Percentiles rank a stretch among this genome's conserved stretches.
phyloP scores from a whole-genome alignment of 2,888 invertebrate species.

The Cryptus armator region DNA sequence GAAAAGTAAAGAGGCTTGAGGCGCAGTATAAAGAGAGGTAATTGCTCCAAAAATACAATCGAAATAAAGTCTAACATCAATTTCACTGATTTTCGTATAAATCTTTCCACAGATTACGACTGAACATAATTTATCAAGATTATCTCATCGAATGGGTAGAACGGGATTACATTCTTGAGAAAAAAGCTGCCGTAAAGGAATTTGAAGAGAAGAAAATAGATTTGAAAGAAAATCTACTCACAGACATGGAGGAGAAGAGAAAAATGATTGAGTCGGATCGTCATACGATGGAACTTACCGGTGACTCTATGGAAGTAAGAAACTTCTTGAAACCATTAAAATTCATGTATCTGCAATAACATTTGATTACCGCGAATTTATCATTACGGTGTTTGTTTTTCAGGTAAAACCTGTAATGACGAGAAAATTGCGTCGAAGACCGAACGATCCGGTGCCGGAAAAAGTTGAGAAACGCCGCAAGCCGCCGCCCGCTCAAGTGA shows the following conservation, averaged over 20 bases:
- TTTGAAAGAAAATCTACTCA: conserved; percentile 94
- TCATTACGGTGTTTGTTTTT: neutral
- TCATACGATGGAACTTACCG: conserved; percentile 95
- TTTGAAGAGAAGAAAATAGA: conserved; percentile 98
- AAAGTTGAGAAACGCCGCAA: conserved; percentile 95
- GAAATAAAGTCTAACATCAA: neutral
- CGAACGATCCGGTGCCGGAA: conserved; percentile 96
- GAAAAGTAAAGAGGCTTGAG: conserved; percentile 93
- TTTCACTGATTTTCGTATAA: neutral
- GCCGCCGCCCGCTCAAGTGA: conserved; percentile 94
- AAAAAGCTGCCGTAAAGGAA: conserved; percentile 95
- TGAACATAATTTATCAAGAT: conserved; percentile 92
- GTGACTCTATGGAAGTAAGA: conserved; percentile 92
- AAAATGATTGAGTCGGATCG: conserved; percentile 95
- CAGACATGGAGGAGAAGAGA: conserved; percentile 97
- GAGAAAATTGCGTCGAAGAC: conserved; percentile 95
- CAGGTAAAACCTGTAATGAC: conserved; percentile 98
- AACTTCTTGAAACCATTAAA: neutral
- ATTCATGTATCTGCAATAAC: neutral
- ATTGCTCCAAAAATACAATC: conserved; percentile 28
- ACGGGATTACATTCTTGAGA: conserved; percentile 94
- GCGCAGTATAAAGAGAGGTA: conserved; percentile 92
- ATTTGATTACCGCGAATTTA: neutral
- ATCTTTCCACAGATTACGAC: conserved; percentile 85
- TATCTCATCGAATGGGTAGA: conserved; percentile 95